A percentile compares a stretch with the other conserved stretches of the same genome.
These are phyloP conservation scores for Coenonympha arcania DNA, from an alignment of 2,888 invertebrate genomes.

Conservation along the genomic window DNA sequence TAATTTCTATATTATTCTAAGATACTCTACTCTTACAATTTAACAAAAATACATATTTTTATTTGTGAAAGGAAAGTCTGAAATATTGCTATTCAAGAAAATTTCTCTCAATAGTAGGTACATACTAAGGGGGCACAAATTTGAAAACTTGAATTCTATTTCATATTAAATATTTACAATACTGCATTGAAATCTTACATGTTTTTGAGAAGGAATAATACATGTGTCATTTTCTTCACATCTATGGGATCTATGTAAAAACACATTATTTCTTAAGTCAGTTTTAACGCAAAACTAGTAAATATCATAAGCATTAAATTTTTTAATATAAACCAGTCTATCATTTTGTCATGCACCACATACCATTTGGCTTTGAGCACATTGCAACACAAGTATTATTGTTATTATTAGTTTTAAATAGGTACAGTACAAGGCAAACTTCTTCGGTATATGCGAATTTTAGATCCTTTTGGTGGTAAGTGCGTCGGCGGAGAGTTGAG, in stretches of 20 bases:
- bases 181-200: not conserved
- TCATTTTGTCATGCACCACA: not conserved
- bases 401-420: no score
- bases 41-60: constrained; percentile 1
- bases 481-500: no score
- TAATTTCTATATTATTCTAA: constrained; percentile 26
- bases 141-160: not conserved
- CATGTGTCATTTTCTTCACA: not conserved
- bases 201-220: not conserved
- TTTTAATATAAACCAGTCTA: not conserved
- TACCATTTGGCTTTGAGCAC: not conserved
- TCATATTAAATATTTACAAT: constrained; percentile 6
- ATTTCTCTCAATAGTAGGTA: no score
- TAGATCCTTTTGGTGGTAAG: no score
- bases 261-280: not conserved
- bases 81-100: not conserved
- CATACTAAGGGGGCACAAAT: not conserved
- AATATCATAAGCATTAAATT: not conserved
- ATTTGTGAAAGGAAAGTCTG: not conserved
- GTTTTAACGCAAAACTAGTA: constrained; percentile 4
- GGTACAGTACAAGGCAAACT: no score
- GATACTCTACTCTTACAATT: not conserved
- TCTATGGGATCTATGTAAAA: not conserved
- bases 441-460: no score
- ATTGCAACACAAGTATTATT: not conserved